Percentiles rank a stretch among this genome's conserved stretches.
phyloP scores from a whole-genome alignment of 2,113 vertebrate species.

The Istiophorus platypterus region DNA sequence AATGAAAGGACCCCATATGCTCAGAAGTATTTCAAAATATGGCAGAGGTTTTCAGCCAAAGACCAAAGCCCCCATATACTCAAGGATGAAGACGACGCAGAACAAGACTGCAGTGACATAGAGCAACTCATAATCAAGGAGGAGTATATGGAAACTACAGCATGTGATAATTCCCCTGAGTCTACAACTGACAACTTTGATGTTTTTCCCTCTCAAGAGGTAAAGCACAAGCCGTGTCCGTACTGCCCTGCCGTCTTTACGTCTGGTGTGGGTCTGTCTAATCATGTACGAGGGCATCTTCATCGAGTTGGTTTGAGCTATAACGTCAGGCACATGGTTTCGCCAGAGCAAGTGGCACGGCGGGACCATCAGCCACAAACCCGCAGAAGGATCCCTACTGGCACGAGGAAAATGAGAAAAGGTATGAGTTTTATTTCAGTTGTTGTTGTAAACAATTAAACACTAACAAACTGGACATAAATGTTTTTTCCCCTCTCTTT shows the following conservation, averaged over 20 bases:
- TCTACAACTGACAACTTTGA: constrained; percentile 47
- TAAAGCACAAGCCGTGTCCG: constrained; percentile 91
- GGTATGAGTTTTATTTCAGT: constrained; percentile 79
- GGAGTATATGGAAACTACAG: constrained; percentile 66
- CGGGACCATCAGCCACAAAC: constrained; percentile 92
- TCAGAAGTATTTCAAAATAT: constrained; percentile 67
- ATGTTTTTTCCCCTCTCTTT: too few relatives aligned
- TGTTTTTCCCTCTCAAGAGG: constrained; percentile 53
- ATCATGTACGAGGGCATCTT: constrained; percentile 95
- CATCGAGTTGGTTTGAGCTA: constrained; percentile 94
- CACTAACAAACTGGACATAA: neutral
- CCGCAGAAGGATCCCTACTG: constrained; percentile 88
- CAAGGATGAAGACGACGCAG: constrained; percentile 46
- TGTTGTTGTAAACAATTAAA: neutral
- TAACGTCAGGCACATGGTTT: constrained; percentile 93
- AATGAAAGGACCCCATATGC: constrained; percentile 68
- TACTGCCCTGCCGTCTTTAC: constrained; percentile 95
- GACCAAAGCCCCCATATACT: constrained; percentile 48
- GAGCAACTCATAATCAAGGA: constrained; percentile 81
- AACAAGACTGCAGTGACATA: constrained; percentile 71
- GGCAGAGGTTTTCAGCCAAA: constrained; percentile 63
- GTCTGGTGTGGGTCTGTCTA: constrained; percentile 94
- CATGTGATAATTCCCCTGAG: constrained; percentile 54
- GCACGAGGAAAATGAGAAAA: constrained; percentile 89
- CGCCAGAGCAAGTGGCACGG: constrained; percentile 93